Percentiles rank a stretch among this genome's conserved stretches.
phyloP scores from a whole-genome alignment of 2,797 vertebrate genomes.

The Helarctos malayanus region DNA sequence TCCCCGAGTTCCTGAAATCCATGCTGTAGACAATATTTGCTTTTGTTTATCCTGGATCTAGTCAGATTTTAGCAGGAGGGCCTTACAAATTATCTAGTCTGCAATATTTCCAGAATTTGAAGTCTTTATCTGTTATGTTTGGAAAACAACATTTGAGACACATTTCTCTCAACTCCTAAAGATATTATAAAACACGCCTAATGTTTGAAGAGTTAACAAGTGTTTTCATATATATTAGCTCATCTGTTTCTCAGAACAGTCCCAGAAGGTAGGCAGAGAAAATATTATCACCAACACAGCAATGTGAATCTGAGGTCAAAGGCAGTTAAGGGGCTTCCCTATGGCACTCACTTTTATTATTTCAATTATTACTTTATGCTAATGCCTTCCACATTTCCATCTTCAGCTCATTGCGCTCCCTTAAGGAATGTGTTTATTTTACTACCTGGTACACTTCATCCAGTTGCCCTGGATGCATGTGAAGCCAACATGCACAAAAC shows the following conservation, averaged over 20 bases:
- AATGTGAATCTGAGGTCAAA: not conserved
- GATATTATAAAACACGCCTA: not conserved
- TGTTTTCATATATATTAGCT: not conserved
- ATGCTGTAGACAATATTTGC: not conserved
- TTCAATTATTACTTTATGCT: not conserved
- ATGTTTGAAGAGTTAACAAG: slow-evolving; percentile 22
- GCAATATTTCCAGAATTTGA: slow-evolving; percentile 34
- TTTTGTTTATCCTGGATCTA: slow-evolving; percentile 53
- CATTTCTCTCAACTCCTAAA: slow-evolving; percentile 43
- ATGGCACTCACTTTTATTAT: not conserved
- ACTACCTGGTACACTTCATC: not conserved
- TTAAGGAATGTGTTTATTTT: not conserved
- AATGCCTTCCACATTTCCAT: not conserved
- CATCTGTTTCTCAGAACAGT: not conserved
- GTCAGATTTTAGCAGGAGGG: slow-evolving; percentile 20
- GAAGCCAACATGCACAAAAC: not conserved
- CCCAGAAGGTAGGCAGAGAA: not conserved
- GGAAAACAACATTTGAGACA: slow-evolving; percentile 64
- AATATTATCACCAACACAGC: not conserved
- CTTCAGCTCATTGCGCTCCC: not conserved
- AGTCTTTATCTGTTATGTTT: slow-evolving; percentile 58
- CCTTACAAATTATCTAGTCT: not conserved
- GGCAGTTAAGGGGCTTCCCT: not conserved
- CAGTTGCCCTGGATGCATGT: not conserved
- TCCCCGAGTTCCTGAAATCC: not conserved